Evolutionary conservation across 2,888 invertebrate genomes (phyloP), one percentile per base, ranked within the genome.

Genomic region (Pseudococcus longispinus): DNA sequence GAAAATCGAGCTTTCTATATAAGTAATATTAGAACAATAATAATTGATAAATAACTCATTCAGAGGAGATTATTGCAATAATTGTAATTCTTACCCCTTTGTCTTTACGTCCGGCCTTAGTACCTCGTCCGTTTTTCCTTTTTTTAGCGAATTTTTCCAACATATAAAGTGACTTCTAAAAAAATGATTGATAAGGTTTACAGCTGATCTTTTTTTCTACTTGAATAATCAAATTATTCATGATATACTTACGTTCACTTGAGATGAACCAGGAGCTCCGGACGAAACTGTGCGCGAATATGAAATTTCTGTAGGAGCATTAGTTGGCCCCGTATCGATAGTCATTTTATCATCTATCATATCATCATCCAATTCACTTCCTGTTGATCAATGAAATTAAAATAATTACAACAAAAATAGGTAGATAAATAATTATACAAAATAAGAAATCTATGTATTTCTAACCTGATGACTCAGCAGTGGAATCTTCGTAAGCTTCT

Each of bases 91-190:
- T 89, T 91, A 93, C 92, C 91, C 95, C 95, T 92, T 95, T 95
- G 89, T 95, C 95, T 89, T 96, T 96, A 46, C 96, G 92, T 89
- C 95, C 95, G 0, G 95, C 93, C 90, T 96, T 96, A 84, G 94
- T 93, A 80, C 94, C 91, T n/a, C 94, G 94, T 32, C 95, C 92
- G 6, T 95, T 94, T 89, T 93, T 91, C 85, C 93, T 94, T 89
- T 95, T 96, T 90, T 96, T 96, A 87, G 92, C 93, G 44, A 94
- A 93, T 89, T 96, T 95, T 90, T 96, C 96, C 90, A 94, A 93
- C 94, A 96, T 95, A 89, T 96, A 96, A 6, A 96, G 91, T 1
- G 91, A 91, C 88, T 90, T 90, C 89, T 90, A 88, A 29, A 88
- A 89, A 87, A 42, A 74, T 77, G 4, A 70, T 23, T 44, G 13